Base-by-base conservation (phyloP, 2,113 vertebrate genomes). In the Strix uralensis region DNA sequence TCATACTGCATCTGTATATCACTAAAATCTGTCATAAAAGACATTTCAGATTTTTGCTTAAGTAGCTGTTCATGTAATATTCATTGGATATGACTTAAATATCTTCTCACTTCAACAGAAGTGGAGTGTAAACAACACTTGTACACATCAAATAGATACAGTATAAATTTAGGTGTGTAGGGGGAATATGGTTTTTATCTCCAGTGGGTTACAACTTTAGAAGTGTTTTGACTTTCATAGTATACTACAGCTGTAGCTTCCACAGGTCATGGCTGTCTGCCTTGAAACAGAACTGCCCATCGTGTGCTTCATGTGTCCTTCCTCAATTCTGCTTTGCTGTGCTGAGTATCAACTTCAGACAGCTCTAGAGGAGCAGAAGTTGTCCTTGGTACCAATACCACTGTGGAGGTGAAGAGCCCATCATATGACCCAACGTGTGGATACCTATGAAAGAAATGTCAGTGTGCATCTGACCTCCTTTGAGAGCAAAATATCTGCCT, bases 11-110 rank as follows among this genome's bases (percentile, higher is more conserved):
- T 95, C 72, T 62, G 30, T 72, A 34, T 27, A 71, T 46, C n/a
- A 30, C 78, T 86, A 61, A 96, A 96, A 90, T 74, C 30, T 77
- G 82, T 80, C 81, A 92, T 74, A n/a, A 36, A 46, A 80, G 70
- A 42, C 36, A n/a, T 11, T 94, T 75, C 69, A 69, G 40, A 21
- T 34, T 94, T 81, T 88, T 88, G 30, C 62, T 36, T 77, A 96
- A 96, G 27, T 88, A 86, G 63, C 61, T 86, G 74, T 91, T 96
- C 81, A 69, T 96, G 89, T 80, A 91, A 84, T 79, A 96, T 91
- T 94, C 86, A 95, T 92, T 58, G 62, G 49, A 21, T 90, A 34
- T 17, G 86, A 82, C 69, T 91, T 94, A 79, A 89, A 95, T 82
- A 84, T 74, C 61, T 83, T 83, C 63, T 81, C 0, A 0, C 73